Conservation (phyloP, 2,888 invertebrate genomes). For the Anoplius nigerrimus region DNA sequence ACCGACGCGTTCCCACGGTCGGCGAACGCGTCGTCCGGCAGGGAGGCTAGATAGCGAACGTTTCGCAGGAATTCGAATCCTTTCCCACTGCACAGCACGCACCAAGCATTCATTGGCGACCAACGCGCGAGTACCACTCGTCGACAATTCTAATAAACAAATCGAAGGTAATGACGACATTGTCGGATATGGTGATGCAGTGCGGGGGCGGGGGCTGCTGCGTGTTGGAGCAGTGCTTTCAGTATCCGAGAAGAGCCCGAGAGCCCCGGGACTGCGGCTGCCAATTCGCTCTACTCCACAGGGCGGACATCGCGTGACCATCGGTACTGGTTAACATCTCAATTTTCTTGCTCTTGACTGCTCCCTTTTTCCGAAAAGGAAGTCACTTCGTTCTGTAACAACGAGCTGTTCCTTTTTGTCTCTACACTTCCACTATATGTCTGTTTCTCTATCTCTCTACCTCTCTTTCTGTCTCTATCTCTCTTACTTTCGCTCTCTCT, state of each 20-base stretch:
- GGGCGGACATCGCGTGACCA: constrained; percentile 82
- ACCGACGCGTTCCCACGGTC: too few relatives aligned
- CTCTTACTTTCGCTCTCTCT: constrained; percentile 24
- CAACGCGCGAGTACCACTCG: too few relatives aligned
- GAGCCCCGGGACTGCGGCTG: constrained; percentile 91
- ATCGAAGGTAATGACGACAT: constrained; percentile 68
- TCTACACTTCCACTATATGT: constrained; percentile 14
- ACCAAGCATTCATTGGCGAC: too few relatives aligned
- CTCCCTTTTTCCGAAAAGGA: constrained; percentile 23
- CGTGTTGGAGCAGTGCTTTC: constrained; percentile 92
- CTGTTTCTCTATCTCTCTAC: constrained; percentile 13
- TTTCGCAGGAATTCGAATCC: too few relatives aligned
- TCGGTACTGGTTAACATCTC: constrained; percentile 66
- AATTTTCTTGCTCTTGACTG: constrained; percentile 33
- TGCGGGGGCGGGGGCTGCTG: constrained; percentile 88
- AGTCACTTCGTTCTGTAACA: constrained; percentile 25
- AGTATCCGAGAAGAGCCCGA: constrained; percentile 85
- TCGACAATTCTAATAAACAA: background rate
- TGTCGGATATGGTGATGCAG: constrained; percentile 74
- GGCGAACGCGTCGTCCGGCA: too few relatives aligned
- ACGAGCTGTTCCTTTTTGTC: constrained; percentile 26
- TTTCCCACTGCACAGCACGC: too few relatives aligned
- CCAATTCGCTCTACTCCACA: constrained; percentile 92
- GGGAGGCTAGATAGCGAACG: background rate
- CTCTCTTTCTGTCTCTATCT: constrained; percentile 17